phyloP scores from a whole-genome alignment of 2,797 vertebrate genomes.

The Phoxinus dragarum region DNA sequence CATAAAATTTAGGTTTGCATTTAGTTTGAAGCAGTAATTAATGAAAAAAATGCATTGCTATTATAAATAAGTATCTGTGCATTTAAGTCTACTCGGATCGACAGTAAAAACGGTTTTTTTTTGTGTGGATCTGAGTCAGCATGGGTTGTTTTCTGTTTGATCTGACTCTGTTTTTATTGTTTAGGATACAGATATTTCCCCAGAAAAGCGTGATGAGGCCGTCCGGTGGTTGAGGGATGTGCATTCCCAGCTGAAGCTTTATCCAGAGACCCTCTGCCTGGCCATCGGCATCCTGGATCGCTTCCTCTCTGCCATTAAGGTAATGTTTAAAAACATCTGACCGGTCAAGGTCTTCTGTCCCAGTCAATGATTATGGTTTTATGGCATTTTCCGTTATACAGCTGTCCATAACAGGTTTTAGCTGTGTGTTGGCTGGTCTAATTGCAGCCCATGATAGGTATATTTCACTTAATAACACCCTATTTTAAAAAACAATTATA shows the following conservation, averaged over 20 bases:
- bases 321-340: slow-evolving; percentile 65
- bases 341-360: background rate
- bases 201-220: slow-evolving; percentile 93
- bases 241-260: slow-evolving; percentile 89
- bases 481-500: background rate
- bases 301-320: slow-evolving; percentile 95
- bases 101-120: background rate
- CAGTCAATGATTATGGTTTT: slow-evolving; percentile 29
- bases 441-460: background rate
- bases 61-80: background rate
- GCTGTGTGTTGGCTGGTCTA: background rate
- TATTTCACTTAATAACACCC: background rate
- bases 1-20: background rate
- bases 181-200: slow-evolving; percentile 95
- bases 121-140: background rate
- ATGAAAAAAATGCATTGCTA: too few relatives aligned
- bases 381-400: background rate
- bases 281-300: slow-evolving; percentile 94
- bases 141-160: background rate
- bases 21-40: background rate
- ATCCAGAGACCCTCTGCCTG: slow-evolving; percentile 95
- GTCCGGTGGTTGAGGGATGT: slow-evolving; percentile 93
- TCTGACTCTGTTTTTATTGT: slow-evolving; percentile 9
- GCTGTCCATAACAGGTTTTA: background rate
- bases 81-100: background rate